Conservation (phyloP, 2,113 vertebrate genomes). For the Chauna torquata region DNA sequence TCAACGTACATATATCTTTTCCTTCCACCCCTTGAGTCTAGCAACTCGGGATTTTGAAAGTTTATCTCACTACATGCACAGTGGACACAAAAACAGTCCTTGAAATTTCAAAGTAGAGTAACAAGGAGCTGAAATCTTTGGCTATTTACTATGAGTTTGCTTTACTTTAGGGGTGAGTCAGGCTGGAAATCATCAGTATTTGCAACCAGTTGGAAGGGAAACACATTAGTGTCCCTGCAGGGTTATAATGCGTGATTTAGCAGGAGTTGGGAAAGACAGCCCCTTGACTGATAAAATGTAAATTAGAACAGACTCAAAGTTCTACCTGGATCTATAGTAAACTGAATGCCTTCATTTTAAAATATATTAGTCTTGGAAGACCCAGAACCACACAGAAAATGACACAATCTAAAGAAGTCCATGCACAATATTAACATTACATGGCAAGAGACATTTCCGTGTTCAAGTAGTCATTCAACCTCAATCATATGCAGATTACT, state of each 20-base stretch:
- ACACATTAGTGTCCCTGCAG: conserved; percentile 59
- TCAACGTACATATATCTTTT: conserved; percentile 22
- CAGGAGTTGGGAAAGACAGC: conserved; percentile 30
- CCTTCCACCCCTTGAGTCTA: conserved; percentile 62
- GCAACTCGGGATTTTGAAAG: conserved; percentile 45
- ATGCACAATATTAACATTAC: conserved; percentile 59
- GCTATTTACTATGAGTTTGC: not conserved
- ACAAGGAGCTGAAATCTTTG: conserved; percentile 23
- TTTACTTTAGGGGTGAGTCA: not conserved
- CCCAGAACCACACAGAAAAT: conserved; percentile 56
- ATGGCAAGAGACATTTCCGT: conserved; percentile 45
- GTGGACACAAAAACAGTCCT: not conserved
- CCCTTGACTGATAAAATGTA: conserved; percentile 33
- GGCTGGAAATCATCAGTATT: not conserved
- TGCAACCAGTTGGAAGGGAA: conserved; percentile 61
- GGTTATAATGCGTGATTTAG: conserved; percentile 8
- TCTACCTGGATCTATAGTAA: not conserved
- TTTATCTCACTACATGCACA: conserved; percentile 46
- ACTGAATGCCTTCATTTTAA: conserved; percentile 12
- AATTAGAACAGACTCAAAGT: not conserved
- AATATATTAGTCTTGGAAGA: conserved; percentile 36
- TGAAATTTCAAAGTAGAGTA: conserved; percentile 45
- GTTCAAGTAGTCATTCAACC: conserved; percentile 43
- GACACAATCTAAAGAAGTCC: conserved; percentile 47
- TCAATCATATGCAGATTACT: conserved; percentile 75